phyloP scores from a whole-genome alignment of 2,113 vertebrate genomes.

The Copsychus sechellarum region DNA sequence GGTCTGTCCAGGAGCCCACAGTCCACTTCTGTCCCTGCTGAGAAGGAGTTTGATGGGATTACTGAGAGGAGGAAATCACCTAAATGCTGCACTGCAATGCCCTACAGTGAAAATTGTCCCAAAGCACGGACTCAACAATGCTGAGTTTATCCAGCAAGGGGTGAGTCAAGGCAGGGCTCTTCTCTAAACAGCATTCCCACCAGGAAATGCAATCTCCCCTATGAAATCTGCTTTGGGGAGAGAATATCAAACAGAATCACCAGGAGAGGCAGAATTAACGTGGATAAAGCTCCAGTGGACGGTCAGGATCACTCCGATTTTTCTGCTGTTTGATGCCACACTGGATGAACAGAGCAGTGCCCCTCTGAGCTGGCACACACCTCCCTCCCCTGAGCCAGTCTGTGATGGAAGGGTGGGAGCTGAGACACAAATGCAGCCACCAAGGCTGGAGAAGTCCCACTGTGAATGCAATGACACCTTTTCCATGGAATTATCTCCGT shows the following conservation, averaged over 20 bases:
- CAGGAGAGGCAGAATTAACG: not conserved
- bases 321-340: not conserved
- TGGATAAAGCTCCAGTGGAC: not conserved
- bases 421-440: rapidly evolving
- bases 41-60: not conserved
- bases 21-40: not conserved
- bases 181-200: not conserved
- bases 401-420: too few species aligned
- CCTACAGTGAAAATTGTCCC: not conserved
- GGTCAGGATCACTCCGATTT: not conserved
- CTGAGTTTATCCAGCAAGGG: not conserved
- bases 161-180: not conserved
- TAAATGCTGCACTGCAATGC: not conserved
- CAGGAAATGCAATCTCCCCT: not conserved
- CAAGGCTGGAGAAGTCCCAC: not conserved
- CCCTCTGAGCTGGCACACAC: not conserved
- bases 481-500: rapidly evolving
- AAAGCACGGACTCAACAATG: rapidly evolving
- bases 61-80: not conserved
- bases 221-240: not conserved
- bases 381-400: not conserved
- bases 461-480: not conserved
- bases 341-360: not conserved
- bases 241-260: not conserved
- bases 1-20: not conserved